These are phyloP conservation scores for Caenorhabditis tropicalis DNA, from an alignment of 1,140 invertebrate genomes.

Conservation along the genomic window DNA sequence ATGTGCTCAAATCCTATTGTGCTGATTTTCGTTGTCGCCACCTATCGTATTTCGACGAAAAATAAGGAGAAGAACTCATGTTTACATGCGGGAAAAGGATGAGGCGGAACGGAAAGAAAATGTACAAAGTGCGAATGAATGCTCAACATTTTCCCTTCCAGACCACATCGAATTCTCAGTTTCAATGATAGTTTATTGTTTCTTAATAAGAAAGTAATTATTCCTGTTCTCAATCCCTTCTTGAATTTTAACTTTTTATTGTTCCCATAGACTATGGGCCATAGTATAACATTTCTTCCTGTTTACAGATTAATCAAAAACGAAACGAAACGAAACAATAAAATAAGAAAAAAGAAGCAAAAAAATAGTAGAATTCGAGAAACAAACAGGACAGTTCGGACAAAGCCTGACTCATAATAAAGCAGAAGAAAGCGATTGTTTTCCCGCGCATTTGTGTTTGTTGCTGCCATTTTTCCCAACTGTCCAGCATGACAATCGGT, in stretches of 20 bases:
- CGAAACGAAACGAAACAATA: not conserved
- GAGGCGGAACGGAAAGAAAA: not conserved
- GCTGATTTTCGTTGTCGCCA: not conserved
- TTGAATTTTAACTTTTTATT: too few relatives aligned
- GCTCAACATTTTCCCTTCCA: not conserved
- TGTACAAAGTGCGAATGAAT: not conserved
- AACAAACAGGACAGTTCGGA: constrained; percentile 3
- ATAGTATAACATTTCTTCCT: too few relatives aligned
- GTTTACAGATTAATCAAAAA: not conserved
- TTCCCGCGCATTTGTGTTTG: constrained; percentile 6
- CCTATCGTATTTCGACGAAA: constrained; percentile 36
- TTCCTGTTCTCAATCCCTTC: too few relatives aligned
- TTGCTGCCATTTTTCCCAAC: not conserved
- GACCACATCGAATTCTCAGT: too few relatives aligned
- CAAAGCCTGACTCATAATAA: not conserved
- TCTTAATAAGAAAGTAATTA: too few relatives aligned
- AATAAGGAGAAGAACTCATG: not conserved
- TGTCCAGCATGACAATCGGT: constrained; percentile 34
- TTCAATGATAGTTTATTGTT: too few relatives aligned
- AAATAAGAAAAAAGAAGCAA: not conserved
- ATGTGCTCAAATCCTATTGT: constrained; percentile 42
- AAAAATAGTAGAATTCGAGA: not conserved
- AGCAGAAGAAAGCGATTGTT: not conserved
- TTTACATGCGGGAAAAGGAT: not conserved
- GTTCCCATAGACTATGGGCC: not conserved